phyloP scores from a whole-genome alignment of 1,140 invertebrate genomes.

The Drosophila parabipectinata region DNA sequence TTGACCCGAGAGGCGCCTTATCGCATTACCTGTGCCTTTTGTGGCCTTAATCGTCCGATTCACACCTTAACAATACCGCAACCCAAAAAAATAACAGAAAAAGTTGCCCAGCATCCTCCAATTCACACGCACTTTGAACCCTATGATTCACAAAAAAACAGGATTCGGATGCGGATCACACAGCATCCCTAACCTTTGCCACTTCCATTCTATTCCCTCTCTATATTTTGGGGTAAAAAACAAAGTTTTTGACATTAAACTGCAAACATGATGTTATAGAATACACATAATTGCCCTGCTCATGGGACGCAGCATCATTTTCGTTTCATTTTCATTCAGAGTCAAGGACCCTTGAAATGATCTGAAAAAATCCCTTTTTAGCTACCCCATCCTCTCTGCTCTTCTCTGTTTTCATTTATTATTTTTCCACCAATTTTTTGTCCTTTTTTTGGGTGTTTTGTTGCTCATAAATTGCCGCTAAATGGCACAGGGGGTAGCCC shows the following conservation, averaged over 20 bases:
- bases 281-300: slow-evolving; percentile 74
- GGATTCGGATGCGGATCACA: slow-evolving; percentile 25
- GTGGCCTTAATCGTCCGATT: slow-evolving; percentile 62
- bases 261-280: slow-evolving; percentile 75
- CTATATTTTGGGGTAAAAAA: slow-evolving; percentile 78
- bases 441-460: slow-evolving; percentile 75
- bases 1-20: slow-evolving; percentile 54
- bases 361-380: slow-evolving; percentile 62
- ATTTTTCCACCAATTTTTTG: slow-evolving; percentile 67
- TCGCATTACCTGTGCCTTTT: slow-evolving; percentile 63
- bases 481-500: slow-evolving; percentile 41
- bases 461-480: slow-evolving; percentile 81
- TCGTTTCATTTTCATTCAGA: slow-evolving; percentile 72
- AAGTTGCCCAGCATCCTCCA: slow-evolving; percentile 61
- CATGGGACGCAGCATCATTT: slow-evolving; percentile 61
- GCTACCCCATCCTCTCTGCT: slow-evolving; percentile 5
- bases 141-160: slow-evolving; percentile 14
- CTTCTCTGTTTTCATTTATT: slow-evolving; percentile 69
- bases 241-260: slow-evolving; percentile 76
- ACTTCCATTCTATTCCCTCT: slow-evolving; percentile 4
- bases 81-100: slow-evolving; percentile 5
- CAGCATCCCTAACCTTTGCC: slow-evolving; percentile 68
- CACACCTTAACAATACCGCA: slow-evolving; percentile 73
- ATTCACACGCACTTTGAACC: slow-evolving; percentile 82
- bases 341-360: slow-evolving; percentile 83